A percentile compares a stretch with the other conserved stretches of the same genome.
phyloP scores from a whole-genome alignment of 1,140 invertebrate genomes.

The Drosophila jambulina region DNA sequence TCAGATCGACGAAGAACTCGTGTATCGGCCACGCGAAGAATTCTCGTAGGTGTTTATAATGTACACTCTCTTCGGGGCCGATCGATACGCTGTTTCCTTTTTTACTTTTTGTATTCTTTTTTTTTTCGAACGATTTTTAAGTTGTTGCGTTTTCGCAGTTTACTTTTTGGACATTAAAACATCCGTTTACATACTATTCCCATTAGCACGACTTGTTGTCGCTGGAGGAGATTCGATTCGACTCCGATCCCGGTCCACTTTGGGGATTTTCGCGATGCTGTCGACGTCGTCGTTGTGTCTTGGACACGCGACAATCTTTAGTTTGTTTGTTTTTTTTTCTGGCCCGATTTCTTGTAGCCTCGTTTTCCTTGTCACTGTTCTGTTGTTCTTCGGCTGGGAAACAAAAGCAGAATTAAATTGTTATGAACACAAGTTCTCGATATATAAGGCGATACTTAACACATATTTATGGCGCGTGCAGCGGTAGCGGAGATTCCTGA shows the following conservation, averaged over 20 bases:
- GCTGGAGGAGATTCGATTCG: conserved; percentile 40
- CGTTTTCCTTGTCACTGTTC: conserved; percentile 42
- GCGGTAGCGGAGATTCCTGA: conserved; percentile 77
- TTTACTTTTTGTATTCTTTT: conserved; percentile 52
- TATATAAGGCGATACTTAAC: conserved; percentile 80
- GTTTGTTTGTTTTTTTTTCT: conserved; percentile 22
- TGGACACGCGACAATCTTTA: conserved; percentile 81
- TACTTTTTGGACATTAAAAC: conserved; percentile 84
- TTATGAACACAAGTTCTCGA: conserved; percentile 82
- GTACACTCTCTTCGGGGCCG: conserved; percentile 63
- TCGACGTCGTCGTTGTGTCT: conserved; percentile 58
- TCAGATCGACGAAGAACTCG: conserved; percentile 56
- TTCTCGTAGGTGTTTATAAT: conserved; percentile 82
- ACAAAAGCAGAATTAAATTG: conserved; percentile 84
- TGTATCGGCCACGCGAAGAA: conserved; percentile 50
- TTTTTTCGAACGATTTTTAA: conserved; percentile 55
- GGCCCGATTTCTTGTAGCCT: conserved; percentile 37
- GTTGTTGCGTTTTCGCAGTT: conserved; percentile 75
- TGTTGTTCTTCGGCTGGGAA: conserved; percentile 57
- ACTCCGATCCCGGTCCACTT: conserved; percentile 49
- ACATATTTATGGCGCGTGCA: conserved; percentile 83
- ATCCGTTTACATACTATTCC: conserved; percentile 84
- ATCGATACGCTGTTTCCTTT: conserved; percentile 50
- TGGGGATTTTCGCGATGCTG: conserved; percentile 37
- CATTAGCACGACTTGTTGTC: conserved; percentile 77